These are phyloP conservation scores for Drosophila greeni DNA, from an alignment of 2,888 invertebrate genomes.

Conservation along the genomic window DNA sequence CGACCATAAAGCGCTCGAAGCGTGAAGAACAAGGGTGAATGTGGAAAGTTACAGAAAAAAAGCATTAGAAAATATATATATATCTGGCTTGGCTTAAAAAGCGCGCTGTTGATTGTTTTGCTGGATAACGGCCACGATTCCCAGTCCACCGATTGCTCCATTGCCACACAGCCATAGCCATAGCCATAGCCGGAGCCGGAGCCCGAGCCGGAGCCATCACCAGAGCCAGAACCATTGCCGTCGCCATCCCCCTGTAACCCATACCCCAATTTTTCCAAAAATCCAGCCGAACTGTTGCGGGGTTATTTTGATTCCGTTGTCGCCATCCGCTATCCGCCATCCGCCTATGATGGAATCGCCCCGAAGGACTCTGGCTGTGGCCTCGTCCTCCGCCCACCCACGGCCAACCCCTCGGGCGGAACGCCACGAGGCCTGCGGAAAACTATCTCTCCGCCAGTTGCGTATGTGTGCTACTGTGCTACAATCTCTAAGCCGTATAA, in stretches of 20 bases:
- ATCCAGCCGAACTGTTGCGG: constrained; percentile 47
- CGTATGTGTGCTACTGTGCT: constrained; percentile 61
- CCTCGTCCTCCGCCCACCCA: constrained; percentile 7
- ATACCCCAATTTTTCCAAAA: constrained; percentile 5
- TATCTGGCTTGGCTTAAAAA: constrained; percentile 70
- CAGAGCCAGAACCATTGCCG: background rate
- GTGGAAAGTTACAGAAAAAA: constrained; percentile 74
- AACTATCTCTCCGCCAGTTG: constrained; percentile 37
- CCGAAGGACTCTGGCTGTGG: constrained; percentile 52
- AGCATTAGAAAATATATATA: constrained; percentile 73
- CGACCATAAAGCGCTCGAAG: constrained; percentile 70
- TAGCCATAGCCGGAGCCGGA: background rate
- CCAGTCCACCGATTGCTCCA: constrained; percentile 11
- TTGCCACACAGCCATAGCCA: constrained; percentile 1
- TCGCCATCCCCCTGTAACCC: constrained; percentile 8
- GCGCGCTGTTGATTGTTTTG: constrained; percentile 72
- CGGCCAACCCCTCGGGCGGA: constrained; percentile 2
- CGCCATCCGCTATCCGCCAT: constrained; percentile 54
- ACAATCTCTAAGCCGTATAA: constrained; percentile 62
- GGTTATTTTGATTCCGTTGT: constrained; percentile 53
- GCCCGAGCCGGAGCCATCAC: background rate
- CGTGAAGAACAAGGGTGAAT: constrained; percentile 75
- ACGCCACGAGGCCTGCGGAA: constrained; percentile 12
- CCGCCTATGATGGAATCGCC: constrained; percentile 56
- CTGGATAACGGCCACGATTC: constrained; percentile 65